These are phyloP conservation scores for Electrona antarctica DNA, from an alignment of 2,113 vertebrate species.

Conservation along the genomic window DNA sequence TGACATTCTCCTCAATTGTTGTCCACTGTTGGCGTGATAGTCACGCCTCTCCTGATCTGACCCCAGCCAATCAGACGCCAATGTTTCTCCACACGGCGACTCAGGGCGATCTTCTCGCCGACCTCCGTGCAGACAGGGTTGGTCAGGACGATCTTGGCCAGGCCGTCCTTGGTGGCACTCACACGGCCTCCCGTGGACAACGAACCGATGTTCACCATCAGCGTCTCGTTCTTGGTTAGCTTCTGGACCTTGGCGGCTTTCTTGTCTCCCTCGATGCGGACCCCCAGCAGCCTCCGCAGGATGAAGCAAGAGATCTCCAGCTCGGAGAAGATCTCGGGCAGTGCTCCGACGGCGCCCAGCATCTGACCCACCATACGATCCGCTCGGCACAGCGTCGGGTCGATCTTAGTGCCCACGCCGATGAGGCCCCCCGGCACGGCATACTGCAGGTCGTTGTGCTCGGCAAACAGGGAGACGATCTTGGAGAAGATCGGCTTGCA, in stretches of 20 bases:
- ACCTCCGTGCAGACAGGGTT: slow-evolving; percentile 99
- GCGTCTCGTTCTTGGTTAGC: slow-evolving; percentile 95
- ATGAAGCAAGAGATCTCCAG: slow-evolving; percentile 98
- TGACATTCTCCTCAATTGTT: slow-evolving; percentile 85
- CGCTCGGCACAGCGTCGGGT: slow-evolving; percentile 95
- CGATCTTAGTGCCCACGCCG: slow-evolving; percentile 97
- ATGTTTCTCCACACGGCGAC: slow-evolving; percentile 97
- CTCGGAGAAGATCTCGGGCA: slow-evolving; percentile 98
- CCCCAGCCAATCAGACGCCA: slow-evolving; percentile 99
- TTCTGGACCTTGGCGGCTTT: slow-evolving; percentile 99
- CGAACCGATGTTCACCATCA: slow-evolving; percentile 99
- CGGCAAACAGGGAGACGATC: slow-evolving; percentile 97
- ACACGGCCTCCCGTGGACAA: slow-evolving; percentile 95
- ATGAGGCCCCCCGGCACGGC: slow-evolving; percentile 97
- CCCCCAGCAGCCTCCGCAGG: slow-evolving; percentile 90
- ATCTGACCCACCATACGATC: slow-evolving; percentile 99
- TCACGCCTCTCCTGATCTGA: slow-evolving; percentile 98
- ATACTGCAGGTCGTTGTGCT: slow-evolving; percentile 98
- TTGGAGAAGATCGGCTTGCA: slow-evolving; percentile 99
- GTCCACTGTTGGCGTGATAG: slow-evolving; percentile 97
- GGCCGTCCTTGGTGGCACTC: slow-evolving; percentile 96
- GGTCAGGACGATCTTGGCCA: slow-evolving; percentile 97
- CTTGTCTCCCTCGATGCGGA: slow-evolving; percentile 97
- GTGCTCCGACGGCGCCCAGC: slow-evolving; percentile 92
- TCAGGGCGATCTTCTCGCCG: slow-evolving; percentile 98